Evolutionary conservation across 2,113 vertebrate genomes (phyloP), one percentile per base, ranked within the genome.

Genomic region (Dicerorhinus sumatrensis): DNA sequence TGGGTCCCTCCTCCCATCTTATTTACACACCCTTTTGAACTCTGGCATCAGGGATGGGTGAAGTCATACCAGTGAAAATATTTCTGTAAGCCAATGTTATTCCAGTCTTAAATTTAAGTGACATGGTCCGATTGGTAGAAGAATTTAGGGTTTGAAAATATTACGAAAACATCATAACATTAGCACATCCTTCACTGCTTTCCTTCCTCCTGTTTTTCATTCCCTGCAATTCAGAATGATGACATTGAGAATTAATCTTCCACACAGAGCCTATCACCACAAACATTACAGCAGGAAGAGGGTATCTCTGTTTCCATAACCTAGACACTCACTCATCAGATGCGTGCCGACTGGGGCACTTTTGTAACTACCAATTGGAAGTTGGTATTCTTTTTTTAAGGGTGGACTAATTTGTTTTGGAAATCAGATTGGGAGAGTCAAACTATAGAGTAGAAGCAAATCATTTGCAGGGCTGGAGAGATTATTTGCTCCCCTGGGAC

Each of bases 231-330:
- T 97, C 96, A 97, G 72, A 97, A 98, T 33, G 67, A 97, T 97
- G 87, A 86, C 84, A 96, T 20, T 91, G 80, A 96, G 54, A 92
- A 98, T 95, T 96, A 96, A 98, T 96, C 97, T 96, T 96, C 87
- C n/a, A 80, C 88, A 95, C 60, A 96, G 92, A 93, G 90, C 36
- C 92, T 97, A 97, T 98, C 95, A 97, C 88, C 92, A 94, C 18
- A 58, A 96, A 89, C 67, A 93, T 83, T 70, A 70, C 72, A 82
- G 72, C 94, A 67, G 80, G 69, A 89, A 97, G 90, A 97, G 97
- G 94, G 76, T 92, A 96, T 96, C 97, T 97, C 84, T 98, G 96
- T 96, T 96, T 97, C 85, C 29, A 76, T 97, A 97, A 98, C 88
- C 96, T 86, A 85, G 25, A 91, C 54, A 69, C 69, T 96, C 72